Base-by-base conservation (phyloP, 2,797 vertebrate species). In the Ptychadena robeensis region DNA sequence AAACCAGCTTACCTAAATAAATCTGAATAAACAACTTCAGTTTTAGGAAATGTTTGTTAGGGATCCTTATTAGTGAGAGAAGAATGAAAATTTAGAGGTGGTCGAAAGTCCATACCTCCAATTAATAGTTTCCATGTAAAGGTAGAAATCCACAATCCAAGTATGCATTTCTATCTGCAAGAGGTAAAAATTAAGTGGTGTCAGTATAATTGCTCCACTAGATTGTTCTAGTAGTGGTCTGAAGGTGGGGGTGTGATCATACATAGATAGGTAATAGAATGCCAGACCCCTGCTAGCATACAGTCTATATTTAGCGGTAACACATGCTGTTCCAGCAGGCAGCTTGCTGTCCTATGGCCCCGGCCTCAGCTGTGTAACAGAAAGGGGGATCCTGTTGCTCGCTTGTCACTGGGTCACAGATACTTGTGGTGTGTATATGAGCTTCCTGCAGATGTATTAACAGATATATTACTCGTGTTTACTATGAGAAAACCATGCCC, bases 251-350 rank as follows among this genome's bases (percentile, higher is more conserved):
- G 34, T n/a, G 34, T 68, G 22, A 68, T 70, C 44, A 38, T 28
- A 40, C 37, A 28, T 57, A 27, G 32, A 12, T 34, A 57, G n/a
- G 71, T 59, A 73, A 35, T 35, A 14, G 14, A 9, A 61, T 14
- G 22, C 31, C 27, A 31, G 53, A 15, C 14, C 48, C n/a, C 59
- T 61, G 30, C 37, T 73, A 25, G 11, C 14, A 34, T 30, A 30
- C 2, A 31, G 69, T 14, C 18, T 73, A 73, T 61, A 34, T 34
- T 59, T 73, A 73, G 71, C 10, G 31, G 31, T 59, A 35, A 25
- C 31, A 73, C 31, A 73, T 73, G 9, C n/a, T 35, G 22, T 61
- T 25, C 22, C 71, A 35, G 9, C 31, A 28, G 37, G 40, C 28
- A 72, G 2, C 71, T 35, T 31, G 31, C 31, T 57, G 57, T 61